Evolutionary conservation across 1,140 invertebrate genomes (phyloP).

Genomic region (Zaprionus kolodkinae): DNA sequence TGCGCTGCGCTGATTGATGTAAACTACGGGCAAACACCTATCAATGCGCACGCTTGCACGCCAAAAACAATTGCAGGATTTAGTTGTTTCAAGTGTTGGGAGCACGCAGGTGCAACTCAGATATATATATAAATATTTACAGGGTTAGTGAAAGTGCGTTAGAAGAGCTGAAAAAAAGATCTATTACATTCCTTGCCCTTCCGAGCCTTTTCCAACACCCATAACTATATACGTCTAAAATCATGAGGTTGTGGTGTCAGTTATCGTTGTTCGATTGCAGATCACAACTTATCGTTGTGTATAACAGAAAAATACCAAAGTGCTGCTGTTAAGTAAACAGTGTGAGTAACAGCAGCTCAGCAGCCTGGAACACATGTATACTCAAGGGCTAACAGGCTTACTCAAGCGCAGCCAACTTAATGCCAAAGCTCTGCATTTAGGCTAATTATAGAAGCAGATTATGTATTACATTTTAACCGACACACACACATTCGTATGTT

Average conservation of each 20-base stretch:
- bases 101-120: neutral
- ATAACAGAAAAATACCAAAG: neutral
- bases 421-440: constrained; percentile 24
- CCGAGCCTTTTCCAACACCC: too few species aligned
- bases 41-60: constrained; percentile 3
- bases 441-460: constrained; percentile 42
- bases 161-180: too few species aligned
- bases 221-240: neutral
- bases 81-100: neutral
- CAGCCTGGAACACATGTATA: neutral
- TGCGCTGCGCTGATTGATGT: constrained; percentile 5
- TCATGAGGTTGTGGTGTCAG: neutral
- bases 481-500: neutral
- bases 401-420: constrained; percentile 6
- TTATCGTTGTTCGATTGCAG: neutral
- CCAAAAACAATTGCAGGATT: constrained; percentile 7
- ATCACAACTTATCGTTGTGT: too few species aligned
- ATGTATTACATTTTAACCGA: constrained; percentile 8
- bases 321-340: neutral
- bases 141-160: too few species aligned
- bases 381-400: neutral
- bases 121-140: neutral
- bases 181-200: too few species aligned
- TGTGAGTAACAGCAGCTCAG: neutral
- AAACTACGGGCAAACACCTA: constrained; percentile 9